Conservation (phyloP, 2,797 vertebrate species). For the Sebastes cheni region DNA sequence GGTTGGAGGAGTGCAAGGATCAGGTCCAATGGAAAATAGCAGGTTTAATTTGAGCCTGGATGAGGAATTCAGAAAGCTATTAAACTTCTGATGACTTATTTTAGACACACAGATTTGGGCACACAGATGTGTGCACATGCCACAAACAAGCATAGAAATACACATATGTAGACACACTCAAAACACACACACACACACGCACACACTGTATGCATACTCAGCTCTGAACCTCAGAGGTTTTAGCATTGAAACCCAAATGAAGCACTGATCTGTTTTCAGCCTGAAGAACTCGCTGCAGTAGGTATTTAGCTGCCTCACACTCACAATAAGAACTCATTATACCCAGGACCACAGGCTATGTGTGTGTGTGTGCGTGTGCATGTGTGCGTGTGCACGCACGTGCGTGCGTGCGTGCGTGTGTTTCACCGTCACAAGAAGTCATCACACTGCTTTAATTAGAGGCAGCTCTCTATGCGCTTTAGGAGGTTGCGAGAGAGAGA, state of each 20-base stretch:
- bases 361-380: constrained; percentile 3
- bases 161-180: background rate
- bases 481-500: constrained; percentile 19
- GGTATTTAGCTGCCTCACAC: constrained; percentile 48
- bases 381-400: background rate
- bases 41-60: constrained; percentile 32
- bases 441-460: constrained; percentile 62
- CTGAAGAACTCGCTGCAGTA: constrained; percentile 38
- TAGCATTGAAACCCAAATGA: constrained; percentile 50
- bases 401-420: constrained; percentile 8
- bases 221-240: constrained; percentile 10
- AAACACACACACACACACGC: background rate
- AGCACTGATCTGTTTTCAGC: constrained; percentile 59
- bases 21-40: constrained; percentile 28
- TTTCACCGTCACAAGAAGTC: constrained; percentile 45
- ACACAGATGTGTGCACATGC: background rate
- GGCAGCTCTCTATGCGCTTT: constrained; percentile 29
- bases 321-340: constrained; percentile 66
- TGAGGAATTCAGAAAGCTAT: constrained; percentile 40
- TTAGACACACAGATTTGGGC: background rate
- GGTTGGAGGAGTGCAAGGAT: background rate
- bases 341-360: constrained; percentile 49
- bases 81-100: constrained; percentile 46
- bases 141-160: background rate
- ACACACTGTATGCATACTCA: background rate